These are phyloP conservation scores for Nomada fabriciana DNA, from an alignment of 2,888 invertebrate genomes.

Conservation along the genomic window DNA sequence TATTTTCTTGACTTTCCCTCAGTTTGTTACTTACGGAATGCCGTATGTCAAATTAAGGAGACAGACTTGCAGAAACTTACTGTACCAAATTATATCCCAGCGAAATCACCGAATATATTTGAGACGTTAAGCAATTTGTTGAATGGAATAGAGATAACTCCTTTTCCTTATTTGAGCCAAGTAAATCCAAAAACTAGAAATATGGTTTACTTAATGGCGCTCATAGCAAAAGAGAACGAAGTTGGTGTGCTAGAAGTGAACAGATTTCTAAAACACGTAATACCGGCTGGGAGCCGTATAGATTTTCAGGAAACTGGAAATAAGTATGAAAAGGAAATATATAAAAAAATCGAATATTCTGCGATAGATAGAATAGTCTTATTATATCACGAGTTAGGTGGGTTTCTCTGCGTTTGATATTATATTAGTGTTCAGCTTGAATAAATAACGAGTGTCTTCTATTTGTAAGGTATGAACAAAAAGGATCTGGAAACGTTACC, in stretches of 20 bases:
- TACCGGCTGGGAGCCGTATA: conserved; percentile 81
- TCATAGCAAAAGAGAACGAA: conserved; percentile 76
- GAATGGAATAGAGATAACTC: conserved; percentile 85
- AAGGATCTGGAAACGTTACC: conserved; percentile 90
- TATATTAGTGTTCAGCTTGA: background rate
- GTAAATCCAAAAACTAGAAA: conserved; percentile 91
- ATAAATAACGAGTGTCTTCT: conserved; percentile 56
- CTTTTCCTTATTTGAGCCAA: conserved; percentile 90
- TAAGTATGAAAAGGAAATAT: conserved; percentile 75
- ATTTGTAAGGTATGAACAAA: conserved; percentile 86
- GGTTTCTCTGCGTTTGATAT: conserved; percentile 9
- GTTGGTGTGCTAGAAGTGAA: conserved; percentile 74
- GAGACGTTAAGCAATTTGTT: conserved; percentile 89
- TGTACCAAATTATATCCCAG: conserved; percentile 87
- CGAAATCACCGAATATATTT: conserved; percentile 90
- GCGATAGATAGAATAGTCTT: conserved; percentile 85
- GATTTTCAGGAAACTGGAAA: conserved; percentile 77
- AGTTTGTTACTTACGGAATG: conserved; percentile 84
- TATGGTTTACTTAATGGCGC: conserved; percentile 89
- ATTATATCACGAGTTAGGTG: conserved; percentile 86
- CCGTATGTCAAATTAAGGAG: conserved; percentile 86
- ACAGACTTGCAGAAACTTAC: conserved; percentile 86
- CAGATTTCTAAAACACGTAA: conserved; percentile 77
- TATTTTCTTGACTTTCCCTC: conserved; percentile 95
- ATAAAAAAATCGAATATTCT: conserved; percentile 72